Percentiles rank a stretch among this genome's conserved stretches.
These are phyloP conservation scores for Eclectus roratus DNA, from an alignment of 2,113 vertebrate species.

Conservation along the genomic window DNA sequence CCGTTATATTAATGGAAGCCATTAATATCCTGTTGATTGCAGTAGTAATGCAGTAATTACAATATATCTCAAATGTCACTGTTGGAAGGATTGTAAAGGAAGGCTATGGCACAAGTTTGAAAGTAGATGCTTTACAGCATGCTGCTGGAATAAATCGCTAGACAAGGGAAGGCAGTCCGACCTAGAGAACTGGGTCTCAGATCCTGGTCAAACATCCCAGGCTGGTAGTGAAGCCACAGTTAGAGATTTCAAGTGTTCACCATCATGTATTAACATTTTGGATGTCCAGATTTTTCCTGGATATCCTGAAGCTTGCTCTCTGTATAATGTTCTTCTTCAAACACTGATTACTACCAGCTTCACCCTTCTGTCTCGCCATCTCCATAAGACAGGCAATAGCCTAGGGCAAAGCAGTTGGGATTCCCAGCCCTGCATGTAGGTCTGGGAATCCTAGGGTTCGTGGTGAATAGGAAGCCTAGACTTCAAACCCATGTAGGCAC, in stretches of 20 bases:
- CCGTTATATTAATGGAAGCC: background rate
- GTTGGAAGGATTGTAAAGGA: background rate
- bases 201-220: background rate
- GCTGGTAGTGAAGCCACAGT: background rate
- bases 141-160: background rate
- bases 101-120: background rate
- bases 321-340: background rate
- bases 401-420: background rate
- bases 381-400: background rate
- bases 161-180: background rate
- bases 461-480: background rate
- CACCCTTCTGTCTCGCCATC: background rate
- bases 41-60: background rate
- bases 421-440: background rate
- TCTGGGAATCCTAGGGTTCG: background rate
- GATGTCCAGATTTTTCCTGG: background rate
- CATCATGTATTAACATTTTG: fast-evolving
- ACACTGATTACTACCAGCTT: background rate
- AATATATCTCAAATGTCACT: background rate
- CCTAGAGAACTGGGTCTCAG: background rate
- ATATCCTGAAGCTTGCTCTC: background rate
- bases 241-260: background rate
- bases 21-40: background rate
- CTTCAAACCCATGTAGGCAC: background rate
- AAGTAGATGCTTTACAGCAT: background rate